These are phyloP conservation scores for Lophotis ruficrista DNA, from an alignment of 2,113 vertebrate genomes.

Conservation along the genomic window DNA sequence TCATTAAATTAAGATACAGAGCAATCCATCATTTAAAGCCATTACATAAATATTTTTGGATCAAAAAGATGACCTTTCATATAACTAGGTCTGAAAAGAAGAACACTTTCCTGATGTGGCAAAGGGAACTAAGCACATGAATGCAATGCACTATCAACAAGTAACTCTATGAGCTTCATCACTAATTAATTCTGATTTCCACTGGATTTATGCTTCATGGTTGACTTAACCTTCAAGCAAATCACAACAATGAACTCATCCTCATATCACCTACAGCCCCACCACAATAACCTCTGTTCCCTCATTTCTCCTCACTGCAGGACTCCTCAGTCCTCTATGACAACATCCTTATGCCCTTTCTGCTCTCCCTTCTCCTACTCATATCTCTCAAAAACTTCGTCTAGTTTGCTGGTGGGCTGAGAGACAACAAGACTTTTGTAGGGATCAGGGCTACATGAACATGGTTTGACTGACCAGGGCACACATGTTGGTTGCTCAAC, in stretches of 20 bases:
- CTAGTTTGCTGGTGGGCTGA: background rate
- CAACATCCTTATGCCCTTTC: background rate
- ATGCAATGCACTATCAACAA: background rate
- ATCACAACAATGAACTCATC: slow-evolving; percentile 8
- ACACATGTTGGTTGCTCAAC: background rate
- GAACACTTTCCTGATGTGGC: background rate
- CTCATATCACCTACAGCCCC: background rate
- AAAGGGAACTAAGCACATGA: background rate
- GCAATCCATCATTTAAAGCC: background rate
- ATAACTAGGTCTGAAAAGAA: background rate
- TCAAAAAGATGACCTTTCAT: background rate
- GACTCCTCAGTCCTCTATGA: background rate
- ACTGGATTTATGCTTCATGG: background rate
- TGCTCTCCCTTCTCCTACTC: background rate
- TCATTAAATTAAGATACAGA: slow-evolving; percentile 36
- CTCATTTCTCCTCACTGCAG: background rate
- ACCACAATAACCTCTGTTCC: background rate
- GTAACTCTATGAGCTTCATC: background rate
- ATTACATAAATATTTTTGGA: slow-evolving; percentile 2
- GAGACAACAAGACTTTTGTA: background rate
- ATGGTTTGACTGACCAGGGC: background rate
- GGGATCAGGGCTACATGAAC: background rate
- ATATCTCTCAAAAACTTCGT: background rate
- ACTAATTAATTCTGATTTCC: slow-evolving; percentile 33
- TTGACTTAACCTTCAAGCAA: background rate